Conservation (phyloP, 2,113 vertebrate genomes). For the Macquaria australasica region DNA sequence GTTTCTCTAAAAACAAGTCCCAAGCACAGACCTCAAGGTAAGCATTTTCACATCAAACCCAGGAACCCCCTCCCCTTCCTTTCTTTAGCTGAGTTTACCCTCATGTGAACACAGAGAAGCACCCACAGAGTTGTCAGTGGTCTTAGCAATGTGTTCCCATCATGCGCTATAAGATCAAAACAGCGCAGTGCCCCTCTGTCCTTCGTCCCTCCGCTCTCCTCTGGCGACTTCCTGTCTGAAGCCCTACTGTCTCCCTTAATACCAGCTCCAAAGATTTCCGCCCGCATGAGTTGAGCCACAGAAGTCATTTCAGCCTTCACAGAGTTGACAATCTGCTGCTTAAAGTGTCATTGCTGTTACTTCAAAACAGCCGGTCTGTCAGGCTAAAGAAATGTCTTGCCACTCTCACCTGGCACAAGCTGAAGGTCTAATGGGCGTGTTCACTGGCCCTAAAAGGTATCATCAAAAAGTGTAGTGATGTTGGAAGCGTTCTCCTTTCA, state of each 20-base stretch:
- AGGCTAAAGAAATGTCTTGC: conserved; percentile 57
- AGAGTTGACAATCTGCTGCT: conserved; percentile 62
- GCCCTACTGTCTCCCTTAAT: conserved; percentile 43
- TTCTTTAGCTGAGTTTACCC: conserved; percentile 36
- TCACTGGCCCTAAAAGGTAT: conserved; percentile 60
- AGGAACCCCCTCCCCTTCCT: conserved; percentile 24
- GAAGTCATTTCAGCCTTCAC: conserved; percentile 61
- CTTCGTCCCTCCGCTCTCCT: conserved; percentile 24
- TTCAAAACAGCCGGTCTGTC: conserved; percentile 62
- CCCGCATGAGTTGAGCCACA: conserved; percentile 57
- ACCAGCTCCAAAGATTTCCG: conserved; percentile 47
- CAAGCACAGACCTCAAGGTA: conserved; percentile 81
- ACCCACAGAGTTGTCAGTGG: conserved; percentile 40
- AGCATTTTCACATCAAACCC: conserved; percentile 74
- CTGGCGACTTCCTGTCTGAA: conserved; percentile 50
- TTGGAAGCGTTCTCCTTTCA: conserved; percentile 37
- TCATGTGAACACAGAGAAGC: conserved; percentile 31
- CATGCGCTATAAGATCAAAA: conserved; percentile 44
- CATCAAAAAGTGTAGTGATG: conserved; percentile 42
- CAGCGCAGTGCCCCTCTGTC: conserved; percentile 18
- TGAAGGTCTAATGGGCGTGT: conserved; percentile 54
- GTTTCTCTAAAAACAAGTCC: conserved; percentile 80
- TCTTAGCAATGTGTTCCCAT: conserved; percentile 36
- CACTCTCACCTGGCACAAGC: conserved; percentile 49
- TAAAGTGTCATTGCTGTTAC: conserved; percentile 65